Evolutionary conservation across 2,797 vertebrate species (phyloP), one percentile per base, ranked within the genome.

Genomic region (Neoniphon sammara): DNA sequence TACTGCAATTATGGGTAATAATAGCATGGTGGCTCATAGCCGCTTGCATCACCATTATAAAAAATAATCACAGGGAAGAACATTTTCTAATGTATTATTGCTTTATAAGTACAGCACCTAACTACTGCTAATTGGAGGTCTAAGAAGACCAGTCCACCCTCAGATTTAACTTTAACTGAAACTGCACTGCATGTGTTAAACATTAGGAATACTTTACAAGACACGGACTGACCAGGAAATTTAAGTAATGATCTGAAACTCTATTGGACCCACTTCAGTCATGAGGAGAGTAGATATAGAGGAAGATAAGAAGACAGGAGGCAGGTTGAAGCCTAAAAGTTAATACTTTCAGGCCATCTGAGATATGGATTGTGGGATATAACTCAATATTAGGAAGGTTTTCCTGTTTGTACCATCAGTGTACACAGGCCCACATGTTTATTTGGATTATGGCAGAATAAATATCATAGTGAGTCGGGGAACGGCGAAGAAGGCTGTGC

Each of bases 381-480:
- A 80, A 78, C 85, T 90, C 83, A 82, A 81, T 78, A 80, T 76
- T 59, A 61, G 58, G 70, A 73, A 44, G 59, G 57, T 68, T 74
- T 78, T 77, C 58, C 47, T 66, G 62, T 8, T 50, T 30, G 75
- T 6, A 39, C 6, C 63, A 66, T 25, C 58, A 2, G 52, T 49
- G 71, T 77, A 52, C 71, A 65, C 74, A 74, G 72, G 77, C 80
- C 67, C 65, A 30, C 17, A 30, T 86, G 84, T 89, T 91, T 80
- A 80, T 85, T 82, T 85, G 85, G 90, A 86, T 88, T 88, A 84
- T 72, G 78, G 69, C 66, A 70, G 83, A 89, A 87, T 90, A 88
- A 90, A 90, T 88, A 85, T 87, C 85, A 82, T 7, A 66, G 73
- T 27, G 79, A 75, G 81, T 70, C 85, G 20, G 75, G 83, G 78